Evolutionary conservation across 2,888 invertebrate genomes (phyloP).

Genomic region (Scaeva pyrastri): DNA sequence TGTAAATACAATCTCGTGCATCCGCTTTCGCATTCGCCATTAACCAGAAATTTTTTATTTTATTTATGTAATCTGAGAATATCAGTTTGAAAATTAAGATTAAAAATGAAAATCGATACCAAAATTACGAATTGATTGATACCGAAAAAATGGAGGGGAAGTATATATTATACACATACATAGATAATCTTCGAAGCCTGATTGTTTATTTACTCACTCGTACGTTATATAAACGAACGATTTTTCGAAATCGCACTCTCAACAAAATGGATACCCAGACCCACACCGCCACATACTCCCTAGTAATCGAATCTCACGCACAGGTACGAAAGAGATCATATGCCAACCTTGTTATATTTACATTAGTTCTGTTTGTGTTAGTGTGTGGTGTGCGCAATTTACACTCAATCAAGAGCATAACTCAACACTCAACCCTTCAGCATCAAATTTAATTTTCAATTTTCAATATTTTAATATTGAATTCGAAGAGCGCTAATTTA

Average conservation of each 20-base stretch:
- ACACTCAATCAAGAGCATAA: no score
- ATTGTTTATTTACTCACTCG: no score
- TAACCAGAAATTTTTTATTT: neutral
- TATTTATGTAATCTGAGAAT: neutral
- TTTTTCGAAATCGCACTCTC: neutral
- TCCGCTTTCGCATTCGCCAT: no score
- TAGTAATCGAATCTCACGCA: neutral
- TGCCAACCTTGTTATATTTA: neutral
- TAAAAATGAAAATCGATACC: constrained; percentile 1
- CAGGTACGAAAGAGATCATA: neutral
- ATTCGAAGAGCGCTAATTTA: neutral
- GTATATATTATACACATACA: no score
- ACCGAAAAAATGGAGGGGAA: neutral
- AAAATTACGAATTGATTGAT: neutral
- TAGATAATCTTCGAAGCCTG: no score
- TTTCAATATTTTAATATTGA: no score
- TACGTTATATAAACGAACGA: neutral
- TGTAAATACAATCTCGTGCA: neutral
- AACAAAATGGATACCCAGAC: neutral
- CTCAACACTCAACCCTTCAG: neutral
- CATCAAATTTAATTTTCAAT: no score
- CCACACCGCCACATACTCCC: no score
- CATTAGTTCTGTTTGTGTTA: neutral
- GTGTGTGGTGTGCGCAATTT: constrained; percentile 12
- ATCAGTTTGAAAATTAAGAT: neutral